These are phyloP conservation scores for Neelides sp. DNA, from an alignment of 1,140 invertebrate species.

Conservation along the genomic window DNA sequence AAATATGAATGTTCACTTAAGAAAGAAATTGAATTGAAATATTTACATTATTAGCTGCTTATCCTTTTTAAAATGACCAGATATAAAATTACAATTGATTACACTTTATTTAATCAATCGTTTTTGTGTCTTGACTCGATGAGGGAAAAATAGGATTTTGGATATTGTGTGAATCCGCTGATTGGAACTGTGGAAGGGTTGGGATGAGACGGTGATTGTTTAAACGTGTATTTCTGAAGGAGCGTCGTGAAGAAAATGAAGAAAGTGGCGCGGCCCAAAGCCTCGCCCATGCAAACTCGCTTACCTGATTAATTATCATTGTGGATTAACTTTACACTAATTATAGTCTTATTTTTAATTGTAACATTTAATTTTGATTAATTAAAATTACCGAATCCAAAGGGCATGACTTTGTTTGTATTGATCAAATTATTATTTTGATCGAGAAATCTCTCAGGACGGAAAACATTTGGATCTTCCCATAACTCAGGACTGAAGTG, in stretches of 20 bases:
- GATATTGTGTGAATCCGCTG: no score
- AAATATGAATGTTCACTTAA: no score
- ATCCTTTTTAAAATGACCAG: no score
- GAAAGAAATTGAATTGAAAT: no score
- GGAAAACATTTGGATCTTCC: slow-evolving; percentile 19
- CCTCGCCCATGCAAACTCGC: slow-evolving; percentile 18
- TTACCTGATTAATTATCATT: slow-evolving; percentile 8
- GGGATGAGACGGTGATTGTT: slow-evolving; percentile 15
- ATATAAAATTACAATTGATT: no score
- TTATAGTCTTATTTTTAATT: no score
- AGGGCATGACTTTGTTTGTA: slow-evolving; percentile 23
- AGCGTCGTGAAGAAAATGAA: slow-evolving; percentile 20
- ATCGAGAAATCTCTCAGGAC: slow-evolving; percentile 25
- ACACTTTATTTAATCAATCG: no score
- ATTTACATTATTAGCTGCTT: no score
- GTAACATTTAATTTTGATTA: no score
- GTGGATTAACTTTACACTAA: no score
- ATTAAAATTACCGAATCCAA: slow-evolving; percentile 18
- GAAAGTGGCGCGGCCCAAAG: slow-evolving; percentile 13
- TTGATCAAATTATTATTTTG: slow-evolving; percentile 20
- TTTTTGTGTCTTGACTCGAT: no score
- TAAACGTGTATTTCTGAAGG: slow-evolving; percentile 18
- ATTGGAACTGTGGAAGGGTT: slow-evolving; percentile 4
- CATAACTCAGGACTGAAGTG: slow-evolving; percentile 20
- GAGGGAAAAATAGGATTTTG: no score